These are phyloP conservation scores for Drosophila merina DNA, from an alignment of 2,888 invertebrate genomes.

Conservation along the genomic window DNA sequence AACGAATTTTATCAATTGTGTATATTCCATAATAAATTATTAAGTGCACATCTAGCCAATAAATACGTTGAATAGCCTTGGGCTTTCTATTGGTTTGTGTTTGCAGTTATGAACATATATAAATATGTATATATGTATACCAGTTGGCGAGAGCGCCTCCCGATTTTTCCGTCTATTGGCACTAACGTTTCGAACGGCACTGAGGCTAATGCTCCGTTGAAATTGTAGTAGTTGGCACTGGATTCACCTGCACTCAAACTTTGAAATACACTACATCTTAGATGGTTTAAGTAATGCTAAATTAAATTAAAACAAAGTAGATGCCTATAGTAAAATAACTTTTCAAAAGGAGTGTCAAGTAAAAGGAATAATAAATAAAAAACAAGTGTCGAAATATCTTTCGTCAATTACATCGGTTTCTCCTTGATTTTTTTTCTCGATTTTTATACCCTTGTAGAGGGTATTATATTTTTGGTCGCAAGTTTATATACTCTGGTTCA, in stretches of 20 bases:
- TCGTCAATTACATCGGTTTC: too few species aligned
- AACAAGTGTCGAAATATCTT: too few species aligned
- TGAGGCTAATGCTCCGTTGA: slow-evolving; percentile 38
- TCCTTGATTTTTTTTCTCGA: neutral
- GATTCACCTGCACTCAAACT: slow-evolving; percentile 35
- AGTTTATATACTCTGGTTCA: too few species aligned
- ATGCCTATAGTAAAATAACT: slow-evolving; percentile 55
- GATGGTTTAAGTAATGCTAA: slow-evolving; percentile 4
- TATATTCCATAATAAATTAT: slow-evolving; percentile 3
- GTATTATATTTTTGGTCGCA: too few species aligned
- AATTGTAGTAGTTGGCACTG: slow-evolving; percentile 4
- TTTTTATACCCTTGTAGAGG: too few species aligned
- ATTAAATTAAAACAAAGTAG: slow-evolving; percentile 55
- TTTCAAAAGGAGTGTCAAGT: neutral
- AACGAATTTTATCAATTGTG: neutral
- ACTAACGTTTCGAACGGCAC: slow-evolving; percentile 54
- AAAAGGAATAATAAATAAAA: too few species aligned
- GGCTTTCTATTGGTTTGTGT: slow-evolving; percentile 16
- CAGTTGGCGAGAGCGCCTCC: slow-evolving; percentile 17
- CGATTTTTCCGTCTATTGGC: slow-evolving; percentile 49
- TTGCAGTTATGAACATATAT: slow-evolving; percentile 13
- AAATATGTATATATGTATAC: neutral
- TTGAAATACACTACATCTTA: too few species aligned
- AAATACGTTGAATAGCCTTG: slow-evolving; percentile 18
- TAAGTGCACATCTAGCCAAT: slow-evolving; percentile 59